A percentile compares a stretch with the other conserved stretches of the same genome.
Evolutionary conservation across 1,140 invertebrate genomes (phyloP).

Genomic region (Papilio aristodemus): DNA sequence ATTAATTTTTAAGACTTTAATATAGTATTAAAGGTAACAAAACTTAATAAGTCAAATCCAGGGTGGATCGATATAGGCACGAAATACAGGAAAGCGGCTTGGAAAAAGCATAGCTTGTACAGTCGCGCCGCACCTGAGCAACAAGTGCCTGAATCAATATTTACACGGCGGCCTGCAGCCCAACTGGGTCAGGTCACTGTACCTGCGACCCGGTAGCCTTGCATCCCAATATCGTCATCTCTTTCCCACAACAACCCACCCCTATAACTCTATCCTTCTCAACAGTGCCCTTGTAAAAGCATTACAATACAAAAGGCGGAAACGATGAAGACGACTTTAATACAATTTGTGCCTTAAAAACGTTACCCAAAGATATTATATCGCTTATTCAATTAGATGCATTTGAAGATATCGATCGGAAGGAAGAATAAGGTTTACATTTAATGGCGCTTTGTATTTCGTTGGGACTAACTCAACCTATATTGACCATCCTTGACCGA

Average conservation of each 20-base stretch:
- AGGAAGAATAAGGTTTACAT: slow-evolving; percentile 48
- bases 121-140: slow-evolving; percentile 48
- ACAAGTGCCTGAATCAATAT: slow-evolving; percentile 78
- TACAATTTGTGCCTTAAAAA: slow-evolving; percentile 63
- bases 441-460: slow-evolving; percentile 42
- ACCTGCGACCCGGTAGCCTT: slow-evolving; percentile 73
- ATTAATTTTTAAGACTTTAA: no score
- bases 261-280: slow-evolving; percentile 47
- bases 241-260: slow-evolving; percentile 39
- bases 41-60: background rate
- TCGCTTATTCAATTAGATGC: slow-evolving; percentile 37
- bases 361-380: slow-evolving; percentile 37
- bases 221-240: slow-evolving; percentile 59
- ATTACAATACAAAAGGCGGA: slow-evolving; percentile 73
- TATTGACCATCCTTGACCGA: slow-evolving; percentile 40
- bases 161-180: slow-evolving; percentile 66
- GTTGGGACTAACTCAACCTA: slow-evolving; percentile 36
- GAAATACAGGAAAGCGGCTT: background rate
- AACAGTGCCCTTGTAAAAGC: slow-evolving; percentile 65
- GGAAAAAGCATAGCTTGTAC: background rate
- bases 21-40: background rate
- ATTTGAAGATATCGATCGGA: slow-evolving; percentile 48
- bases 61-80: slow-evolving; percentile 12
- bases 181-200: slow-evolving; percentile 75
- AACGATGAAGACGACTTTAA: slow-evolving; percentile 55